Percentiles rank a stretch among this genome's conserved stretches.
Evolutionary conservation across 2,888 invertebrate genomes (phyloP).

Genomic region (Erebia aethiops): DNA sequence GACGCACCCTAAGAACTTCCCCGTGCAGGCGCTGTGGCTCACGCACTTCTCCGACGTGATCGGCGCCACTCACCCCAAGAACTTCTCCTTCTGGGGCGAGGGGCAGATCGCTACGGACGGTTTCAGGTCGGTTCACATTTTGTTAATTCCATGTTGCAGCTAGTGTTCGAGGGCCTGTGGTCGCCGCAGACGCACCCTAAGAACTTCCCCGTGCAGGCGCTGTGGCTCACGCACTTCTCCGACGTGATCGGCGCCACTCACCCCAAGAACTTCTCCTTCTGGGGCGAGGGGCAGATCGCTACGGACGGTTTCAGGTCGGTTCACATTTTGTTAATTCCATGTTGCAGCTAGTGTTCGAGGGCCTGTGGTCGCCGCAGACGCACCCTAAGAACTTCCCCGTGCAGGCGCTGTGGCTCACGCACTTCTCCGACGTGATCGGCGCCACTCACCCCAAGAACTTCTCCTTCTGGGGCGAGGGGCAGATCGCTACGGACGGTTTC

Average conservation of each 20-base stretch:
- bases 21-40: conserved; percentile 90
- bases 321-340: too few species aligned
- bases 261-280: conserved; percentile 93
- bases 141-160: conserved; percentile 63
- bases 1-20: conserved; percentile 98
- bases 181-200: conserved; percentile 97
- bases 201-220: conserved; percentile 92
- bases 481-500: conserved; percentile 94
- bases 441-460: conserved; percentile 95
- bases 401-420: conserved; percentile 92
- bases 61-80: conserved; percentile 95
- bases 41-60: conserved; percentile 99
- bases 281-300: conserved; percentile 94
- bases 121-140: conserved; percentile 85
- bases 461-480: conserved; percentile 95
- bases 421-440: conserved; percentile 98
- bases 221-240: conserved; percentile 97
- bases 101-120: conserved; percentile 94
- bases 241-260: conserved; percentile 98
- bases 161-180: conserved; percentile 97
- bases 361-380: conserved; percentile 96
- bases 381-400: conserved; percentile 98
- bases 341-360: conserved; percentile 91
- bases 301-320: conserved; percentile 92
- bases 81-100: conserved; percentile 96